Conservation (phyloP, 2,888 invertebrate species). For the Lamellibrachia columna region DNA sequence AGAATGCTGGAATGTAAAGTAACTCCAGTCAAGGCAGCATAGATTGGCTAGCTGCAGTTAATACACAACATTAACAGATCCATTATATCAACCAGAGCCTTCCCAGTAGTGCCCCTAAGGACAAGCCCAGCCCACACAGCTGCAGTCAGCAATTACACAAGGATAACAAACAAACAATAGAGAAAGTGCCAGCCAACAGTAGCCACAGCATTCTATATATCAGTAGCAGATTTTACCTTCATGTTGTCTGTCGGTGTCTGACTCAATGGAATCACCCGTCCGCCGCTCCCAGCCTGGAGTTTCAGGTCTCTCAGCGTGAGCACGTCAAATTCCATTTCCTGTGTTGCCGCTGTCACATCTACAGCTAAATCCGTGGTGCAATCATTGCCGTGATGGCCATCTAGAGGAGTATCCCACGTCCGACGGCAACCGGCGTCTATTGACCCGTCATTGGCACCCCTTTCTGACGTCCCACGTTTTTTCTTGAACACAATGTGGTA, state of each 20-base stretch:
- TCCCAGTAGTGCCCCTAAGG: neutral
- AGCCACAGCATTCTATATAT: neutral
- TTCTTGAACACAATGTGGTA: neutral
- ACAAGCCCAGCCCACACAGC: neutral
- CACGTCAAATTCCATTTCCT: conserved; percentile 7
- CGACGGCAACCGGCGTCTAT: neutral
- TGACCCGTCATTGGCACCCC: neutral
- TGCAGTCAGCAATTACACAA: neutral
- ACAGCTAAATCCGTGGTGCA: neutral
- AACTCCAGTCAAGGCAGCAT: neutral
- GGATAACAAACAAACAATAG: neutral
- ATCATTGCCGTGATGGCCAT: neutral
- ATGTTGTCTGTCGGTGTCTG: neutral
- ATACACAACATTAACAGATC: neutral
- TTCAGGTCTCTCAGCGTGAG: neutral
- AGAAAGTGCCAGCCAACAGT: neutral
- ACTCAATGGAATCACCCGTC: neutral
- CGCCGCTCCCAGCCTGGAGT: neutral
- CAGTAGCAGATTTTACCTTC: neutral
- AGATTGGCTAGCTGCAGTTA: neutral
- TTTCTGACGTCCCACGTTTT: neutral
- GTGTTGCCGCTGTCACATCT: neutral
- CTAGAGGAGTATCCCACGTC: neutral
- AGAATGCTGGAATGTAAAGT: neutral
- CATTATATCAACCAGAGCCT: neutral